phyloP scores from a whole-genome alignment of 2,113 vertebrate species.

The Muntiacus muntjak region DNA sequence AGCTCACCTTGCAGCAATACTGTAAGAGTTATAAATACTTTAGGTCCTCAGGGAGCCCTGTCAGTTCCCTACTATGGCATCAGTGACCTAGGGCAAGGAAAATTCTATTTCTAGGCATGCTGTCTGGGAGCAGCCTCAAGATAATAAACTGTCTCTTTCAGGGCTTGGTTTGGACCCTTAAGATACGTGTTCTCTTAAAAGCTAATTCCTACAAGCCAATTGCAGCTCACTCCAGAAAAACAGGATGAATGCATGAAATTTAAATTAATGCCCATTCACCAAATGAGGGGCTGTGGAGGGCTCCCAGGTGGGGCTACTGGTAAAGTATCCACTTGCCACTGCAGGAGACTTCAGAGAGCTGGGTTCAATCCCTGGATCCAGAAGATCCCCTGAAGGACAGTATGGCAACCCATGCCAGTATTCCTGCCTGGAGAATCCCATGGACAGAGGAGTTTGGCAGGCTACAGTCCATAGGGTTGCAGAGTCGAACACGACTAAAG shows the following conservation, averaged over 20 bases:
- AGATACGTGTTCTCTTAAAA: background rate
- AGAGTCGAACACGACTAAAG: background rate
- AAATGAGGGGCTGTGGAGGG: background rate
- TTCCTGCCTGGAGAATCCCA: background rate
- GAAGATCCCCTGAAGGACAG: background rate
- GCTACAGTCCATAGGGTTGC: background rate
- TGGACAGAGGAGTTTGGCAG: background rate
- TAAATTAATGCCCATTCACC: background rate
- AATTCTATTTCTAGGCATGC: background rate
- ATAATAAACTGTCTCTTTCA: background rate
- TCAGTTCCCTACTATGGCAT: background rate
- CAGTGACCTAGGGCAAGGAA: slow-evolving; percentile 14
- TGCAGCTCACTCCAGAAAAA: background rate
- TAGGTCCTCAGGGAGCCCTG: slow-evolving; percentile 2
- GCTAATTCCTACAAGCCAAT: background rate
- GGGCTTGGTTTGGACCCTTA: background rate
- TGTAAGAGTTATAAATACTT: slow-evolving; percentile 65
- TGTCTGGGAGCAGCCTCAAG: background rate
- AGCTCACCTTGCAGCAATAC: slow-evolving; percentile 59
- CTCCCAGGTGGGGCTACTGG: background rate
- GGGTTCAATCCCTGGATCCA: background rate
- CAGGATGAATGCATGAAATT: background rate
- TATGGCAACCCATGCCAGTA: background rate
- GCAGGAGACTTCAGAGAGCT: background rate
- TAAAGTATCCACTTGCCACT: background rate